phyloP scores from a whole-genome alignment of 1,140 invertebrate species.

The Psix sp. region DNA sequence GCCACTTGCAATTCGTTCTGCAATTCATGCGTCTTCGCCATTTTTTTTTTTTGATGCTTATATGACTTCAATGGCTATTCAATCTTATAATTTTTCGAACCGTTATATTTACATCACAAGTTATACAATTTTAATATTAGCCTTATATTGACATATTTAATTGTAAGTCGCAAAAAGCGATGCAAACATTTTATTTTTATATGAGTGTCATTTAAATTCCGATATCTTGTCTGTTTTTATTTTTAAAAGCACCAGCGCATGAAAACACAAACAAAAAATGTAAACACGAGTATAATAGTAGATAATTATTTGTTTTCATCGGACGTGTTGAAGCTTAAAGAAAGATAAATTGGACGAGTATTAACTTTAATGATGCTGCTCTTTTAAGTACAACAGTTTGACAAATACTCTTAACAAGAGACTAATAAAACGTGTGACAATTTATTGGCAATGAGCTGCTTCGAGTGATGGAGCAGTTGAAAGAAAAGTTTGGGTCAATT shows the following conservation, averaged over 20 bases:
- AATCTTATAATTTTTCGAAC: constrained; percentile 34
- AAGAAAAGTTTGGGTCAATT: constrained; percentile 37
- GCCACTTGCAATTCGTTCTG: constrained; percentile 54
- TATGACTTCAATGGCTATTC: constrained; percentile 42
- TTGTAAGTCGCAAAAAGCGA: no score
- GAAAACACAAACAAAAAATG: constrained; percentile 3
- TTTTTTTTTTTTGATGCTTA: constrained; percentile 40
- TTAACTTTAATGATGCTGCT: constrained; percentile 28
- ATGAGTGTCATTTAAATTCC: no score
- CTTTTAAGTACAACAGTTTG: constrained; percentile 22
- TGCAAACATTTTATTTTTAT: no score
- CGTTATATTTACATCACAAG: constrained; percentile 1
- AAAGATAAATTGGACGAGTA: constrained; percentile 24
- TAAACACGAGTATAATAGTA: constrained; percentile 5
- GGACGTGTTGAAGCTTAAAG: not conserved
- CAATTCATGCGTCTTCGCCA: constrained; percentile 45
- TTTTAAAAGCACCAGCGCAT: no score
- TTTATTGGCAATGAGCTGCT: constrained; percentile 29
- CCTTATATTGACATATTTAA: no score
- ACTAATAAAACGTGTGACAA: constrained; percentile 29
- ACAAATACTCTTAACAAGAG: constrained; percentile 26
- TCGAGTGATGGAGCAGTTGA: constrained; percentile 29
- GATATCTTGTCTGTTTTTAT: no score
- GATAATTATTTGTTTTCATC: constrained; percentile 22
- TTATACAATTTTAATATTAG: no score